Percentiles rank a stretch among this genome's conserved stretches.
Conservation (phyloP, 1,140 invertebrate species). For the Brachionus paranguensis region DNA sequence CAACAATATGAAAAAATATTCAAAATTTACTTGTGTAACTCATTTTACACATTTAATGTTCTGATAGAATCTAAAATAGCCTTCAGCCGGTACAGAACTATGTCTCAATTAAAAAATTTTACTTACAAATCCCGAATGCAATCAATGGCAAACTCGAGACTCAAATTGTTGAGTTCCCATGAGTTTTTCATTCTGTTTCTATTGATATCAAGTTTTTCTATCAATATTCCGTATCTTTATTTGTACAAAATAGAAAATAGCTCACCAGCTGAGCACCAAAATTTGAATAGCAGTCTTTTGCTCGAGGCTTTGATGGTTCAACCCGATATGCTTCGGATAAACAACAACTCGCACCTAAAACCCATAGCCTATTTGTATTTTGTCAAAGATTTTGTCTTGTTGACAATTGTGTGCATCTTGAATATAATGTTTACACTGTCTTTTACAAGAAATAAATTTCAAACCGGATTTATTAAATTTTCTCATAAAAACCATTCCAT, state of each 20-base stretch:
- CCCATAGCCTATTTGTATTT: background rate
- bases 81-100: background rate
- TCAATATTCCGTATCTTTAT: background rate
- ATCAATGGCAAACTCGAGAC: background rate
- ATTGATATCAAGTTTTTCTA: background rate
- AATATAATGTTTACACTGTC: background rate
- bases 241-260: background rate
- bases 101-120: background rate
- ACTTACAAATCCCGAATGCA: background rate
- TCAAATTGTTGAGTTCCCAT: background rate
- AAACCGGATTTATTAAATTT: background rate
- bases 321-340: background rate
- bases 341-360: background rate
- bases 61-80: conserved; percentile 1
- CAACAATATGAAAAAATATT: conserved; percentile 7
- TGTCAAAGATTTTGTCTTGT: conserved; percentile 1
- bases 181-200: background rate
- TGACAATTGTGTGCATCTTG: background rate
- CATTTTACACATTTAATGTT: background rate
- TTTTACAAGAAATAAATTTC: background rate
- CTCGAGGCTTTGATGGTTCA: background rate
- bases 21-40: background rate
- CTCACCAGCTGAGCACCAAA: background rate
- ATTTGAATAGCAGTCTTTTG: background rate
- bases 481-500: background rate